These are phyloP conservation scores for Drosophila imparisetae DNA, from an alignment of 2,888 invertebrate genomes.

Conservation along the genomic window DNA sequence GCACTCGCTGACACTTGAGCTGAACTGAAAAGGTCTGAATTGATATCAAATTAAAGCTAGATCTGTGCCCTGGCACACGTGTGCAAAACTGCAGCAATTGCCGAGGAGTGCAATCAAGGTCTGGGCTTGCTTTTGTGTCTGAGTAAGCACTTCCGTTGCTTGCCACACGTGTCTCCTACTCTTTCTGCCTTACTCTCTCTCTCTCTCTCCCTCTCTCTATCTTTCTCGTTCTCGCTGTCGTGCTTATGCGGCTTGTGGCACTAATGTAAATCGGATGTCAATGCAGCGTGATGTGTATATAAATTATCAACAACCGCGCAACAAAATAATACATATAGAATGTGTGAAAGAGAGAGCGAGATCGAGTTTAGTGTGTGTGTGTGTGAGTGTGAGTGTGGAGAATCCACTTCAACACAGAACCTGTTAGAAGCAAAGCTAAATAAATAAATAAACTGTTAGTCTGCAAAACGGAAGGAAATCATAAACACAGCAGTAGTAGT, in stretches of 20 bases:
- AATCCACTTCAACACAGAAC: conserved; percentile 60
- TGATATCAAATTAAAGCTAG: conserved; percentile 73
- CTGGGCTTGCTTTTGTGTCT: conserved; percentile 19
- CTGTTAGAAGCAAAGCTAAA: conserved; percentile 71
- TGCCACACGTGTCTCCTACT: conserved; percentile 54
- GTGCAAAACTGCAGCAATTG: conserved; percentile 51
- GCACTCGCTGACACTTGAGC: conserved; percentile 76
- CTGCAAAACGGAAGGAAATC: conserved; percentile 83
- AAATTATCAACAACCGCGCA: conserved; percentile 63
- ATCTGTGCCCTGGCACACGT: conserved; percentile 61
- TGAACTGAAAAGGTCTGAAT: conserved; percentile 42
- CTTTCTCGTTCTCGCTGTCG: neutral
- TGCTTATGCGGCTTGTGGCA: conserved; percentile 44
- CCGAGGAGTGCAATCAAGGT: conserved; percentile 42
- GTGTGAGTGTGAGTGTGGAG: conserved; percentile 13
- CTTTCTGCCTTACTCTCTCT: conserved; percentile 7
- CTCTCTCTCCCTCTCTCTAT: conserved; percentile 1
- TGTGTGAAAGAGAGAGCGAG: conserved; percentile 18
- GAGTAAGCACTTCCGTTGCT: conserved; percentile 65
- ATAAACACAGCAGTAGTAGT: conserved; percentile 68
- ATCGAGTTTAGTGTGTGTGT: conserved; percentile 7
- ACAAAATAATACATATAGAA: conserved; percentile 10
- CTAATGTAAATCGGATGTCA: conserved; percentile 84
- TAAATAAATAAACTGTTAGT: conserved; percentile 79
- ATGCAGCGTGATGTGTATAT: conserved; percentile 81